phyloP scores from a whole-genome alignment of 2,888 invertebrate species.

The Junonia oenone region DNA sequence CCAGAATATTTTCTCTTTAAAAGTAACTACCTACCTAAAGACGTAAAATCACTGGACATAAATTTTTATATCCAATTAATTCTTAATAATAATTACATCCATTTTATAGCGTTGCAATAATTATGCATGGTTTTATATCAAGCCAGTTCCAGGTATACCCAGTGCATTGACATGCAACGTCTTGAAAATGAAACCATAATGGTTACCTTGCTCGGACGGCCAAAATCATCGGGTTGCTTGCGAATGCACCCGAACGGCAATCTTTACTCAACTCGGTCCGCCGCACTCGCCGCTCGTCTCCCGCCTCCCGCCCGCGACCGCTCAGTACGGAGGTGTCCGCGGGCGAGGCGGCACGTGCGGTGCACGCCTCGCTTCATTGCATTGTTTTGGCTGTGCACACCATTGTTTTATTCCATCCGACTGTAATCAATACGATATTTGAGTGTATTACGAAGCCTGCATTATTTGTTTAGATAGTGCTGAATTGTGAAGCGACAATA shows the following conservation, averaged over 20 bases:
- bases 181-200: slow-evolving; percentile 53
- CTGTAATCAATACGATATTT: slow-evolving; percentile 64
- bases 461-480: slow-evolving; percentile 40
- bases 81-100: not conserved
- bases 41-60: not conserved
- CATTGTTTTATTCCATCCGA: slow-evolving; percentile 67
- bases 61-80: not conserved
- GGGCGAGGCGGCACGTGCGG: slow-evolving; percentile 76
- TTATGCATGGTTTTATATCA: slow-evolving; percentile 15
- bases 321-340: slow-evolving; percentile 69
- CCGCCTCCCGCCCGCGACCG: slow-evolving; percentile 8
- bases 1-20: not conserved
- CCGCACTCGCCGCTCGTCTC: slow-evolving; percentile 24
- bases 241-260: slow-evolving; percentile 65
- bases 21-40: too few relatives aligned
- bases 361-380: slow-evolving; percentile 72
- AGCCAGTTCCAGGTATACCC: slow-evolving; percentile 22
- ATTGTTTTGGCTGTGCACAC: slow-evolving; percentile 66
- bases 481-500: slow-evolving; percentile 44
- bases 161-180: slow-evolving; percentile 39
- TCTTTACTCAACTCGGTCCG: slow-evolving; percentile 46
- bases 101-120: slow-evolving; percentile 6
- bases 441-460: slow-evolving; percentile 55
- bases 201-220: slow-evolving; percentile 42
- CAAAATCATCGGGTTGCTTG: slow-evolving; percentile 55